phyloP scores from a whole-genome alignment of 2,797 vertebrate species.

The Gastrophryne carolinensis region DNA sequence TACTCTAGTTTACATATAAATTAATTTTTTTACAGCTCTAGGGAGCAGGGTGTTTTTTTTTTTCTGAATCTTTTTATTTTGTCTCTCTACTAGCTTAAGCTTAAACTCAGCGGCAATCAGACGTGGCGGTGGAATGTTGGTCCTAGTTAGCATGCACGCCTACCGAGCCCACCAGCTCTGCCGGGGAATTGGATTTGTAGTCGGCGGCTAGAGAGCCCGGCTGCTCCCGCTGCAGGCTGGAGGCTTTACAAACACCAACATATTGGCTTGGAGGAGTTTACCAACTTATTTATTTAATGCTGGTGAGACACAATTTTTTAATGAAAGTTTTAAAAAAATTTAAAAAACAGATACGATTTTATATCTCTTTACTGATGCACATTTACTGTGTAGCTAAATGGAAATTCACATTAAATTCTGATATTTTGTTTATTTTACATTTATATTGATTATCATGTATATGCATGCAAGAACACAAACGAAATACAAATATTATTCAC shows the following conservation, averaged over 20 bases:
- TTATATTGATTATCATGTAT: no score
- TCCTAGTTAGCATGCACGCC: background rate
- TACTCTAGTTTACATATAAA: conserved; percentile 49
- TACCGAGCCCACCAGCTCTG: background rate
- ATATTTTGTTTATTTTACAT: no score
- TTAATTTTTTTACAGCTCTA: conserved; percentile 34
- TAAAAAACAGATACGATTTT: no score
- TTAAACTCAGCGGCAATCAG: background rate
- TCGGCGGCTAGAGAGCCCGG: background rate
- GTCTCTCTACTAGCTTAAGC: background rate
- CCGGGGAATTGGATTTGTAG: background rate
- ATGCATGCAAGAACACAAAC: no score
- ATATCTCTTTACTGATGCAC: no score
- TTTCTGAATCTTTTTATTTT: background rate
- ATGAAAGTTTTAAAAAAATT: no score
- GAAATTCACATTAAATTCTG: no score
- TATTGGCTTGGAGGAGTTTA: background rate
- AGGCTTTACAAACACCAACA: background rate
- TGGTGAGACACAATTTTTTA: no score
- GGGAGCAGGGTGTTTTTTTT: conserved; percentile 1
- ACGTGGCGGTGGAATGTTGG: background rate
- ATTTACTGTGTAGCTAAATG: no score
- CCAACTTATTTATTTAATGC: no score
- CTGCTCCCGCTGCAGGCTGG: background rate
- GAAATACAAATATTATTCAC: no score